These are phyloP conservation scores for Ursus arctos DNA, from an alignment of 2,113 vertebrate species.

Conservation along the genomic window DNA sequence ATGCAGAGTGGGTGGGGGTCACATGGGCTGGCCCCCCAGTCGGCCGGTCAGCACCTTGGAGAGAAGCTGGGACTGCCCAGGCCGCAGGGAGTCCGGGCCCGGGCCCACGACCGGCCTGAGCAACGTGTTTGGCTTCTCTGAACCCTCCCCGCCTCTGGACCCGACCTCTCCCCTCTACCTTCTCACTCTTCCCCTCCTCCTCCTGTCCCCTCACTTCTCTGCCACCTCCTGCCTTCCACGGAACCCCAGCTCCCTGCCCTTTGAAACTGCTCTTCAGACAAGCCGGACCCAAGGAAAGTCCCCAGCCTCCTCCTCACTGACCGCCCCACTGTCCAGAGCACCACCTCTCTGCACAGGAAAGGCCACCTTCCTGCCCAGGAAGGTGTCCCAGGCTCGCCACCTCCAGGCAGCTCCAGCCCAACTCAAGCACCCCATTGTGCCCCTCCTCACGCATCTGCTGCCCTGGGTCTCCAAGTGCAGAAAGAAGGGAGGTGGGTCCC, in stretches of 20 bases:
- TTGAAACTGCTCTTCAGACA: background rate
- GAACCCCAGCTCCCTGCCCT: too few species aligned
- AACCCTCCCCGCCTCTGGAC: background rate
- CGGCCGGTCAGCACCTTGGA: slow-evolving; percentile 79
- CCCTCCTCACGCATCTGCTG: background rate
- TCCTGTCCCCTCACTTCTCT: background rate
- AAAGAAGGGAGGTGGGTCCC: background rate
- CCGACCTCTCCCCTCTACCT: background rate
- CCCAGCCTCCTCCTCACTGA: background rate
- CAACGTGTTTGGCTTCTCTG: background rate
- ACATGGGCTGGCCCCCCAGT: background rate
- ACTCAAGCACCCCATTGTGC: background rate
- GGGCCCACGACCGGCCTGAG: background rate
- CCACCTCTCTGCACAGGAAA: background rate
- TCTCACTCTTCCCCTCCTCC: background rate
- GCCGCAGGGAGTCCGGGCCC: background rate
- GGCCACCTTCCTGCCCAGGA: background rate
- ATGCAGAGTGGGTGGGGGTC: background rate
- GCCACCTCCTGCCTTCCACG: background rate
- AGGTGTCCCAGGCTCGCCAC: background rate
- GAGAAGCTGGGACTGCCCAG: slow-evolving; percentile 48
- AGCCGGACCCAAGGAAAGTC: background rate
- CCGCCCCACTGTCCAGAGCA: background rate
- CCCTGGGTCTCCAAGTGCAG: background rate
- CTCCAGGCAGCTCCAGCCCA: background rate